These are phyloP conservation scores for Nephotettix cincticeps DNA, from an alignment of 1,140 invertebrate species.

Conservation along the genomic window DNA sequence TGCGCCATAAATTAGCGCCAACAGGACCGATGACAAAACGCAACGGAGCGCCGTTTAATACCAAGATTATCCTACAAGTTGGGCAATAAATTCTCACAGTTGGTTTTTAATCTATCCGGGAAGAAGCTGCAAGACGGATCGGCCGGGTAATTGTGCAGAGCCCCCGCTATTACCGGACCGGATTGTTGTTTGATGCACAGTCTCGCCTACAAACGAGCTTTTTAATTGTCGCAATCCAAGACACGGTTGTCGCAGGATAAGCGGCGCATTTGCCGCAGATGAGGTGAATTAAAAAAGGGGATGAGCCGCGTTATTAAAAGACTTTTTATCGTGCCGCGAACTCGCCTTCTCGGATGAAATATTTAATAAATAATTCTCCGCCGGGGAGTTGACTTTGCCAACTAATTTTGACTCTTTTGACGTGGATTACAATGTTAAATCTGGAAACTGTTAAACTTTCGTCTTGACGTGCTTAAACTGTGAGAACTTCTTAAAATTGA, in stretches of 20 bases:
- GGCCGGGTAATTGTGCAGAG: neutral
- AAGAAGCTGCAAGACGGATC: neutral
- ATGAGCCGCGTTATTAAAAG: neutral
- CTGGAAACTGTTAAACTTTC: neutral
- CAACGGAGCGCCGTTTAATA: neutral
- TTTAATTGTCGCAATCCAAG: conserved; percentile 2
- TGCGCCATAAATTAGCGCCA: neutral
- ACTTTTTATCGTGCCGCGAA: conserved; percentile 5
- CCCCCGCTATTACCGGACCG: neutral
- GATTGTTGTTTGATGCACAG: conserved; percentile 3
- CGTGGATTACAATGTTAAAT: conserved; percentile 6
- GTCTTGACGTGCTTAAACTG: neutral
- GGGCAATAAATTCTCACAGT: conserved; percentile 2
- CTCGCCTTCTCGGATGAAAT: neutral
- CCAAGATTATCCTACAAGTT: conserved; percentile 1
- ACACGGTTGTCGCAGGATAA: neutral
- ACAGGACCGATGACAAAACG: conserved; percentile 11
- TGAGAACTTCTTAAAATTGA: neutral
- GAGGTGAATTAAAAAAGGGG: conserved; percentile 9
- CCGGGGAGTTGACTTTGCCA: neutral
- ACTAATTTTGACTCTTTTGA: conserved; percentile 7
- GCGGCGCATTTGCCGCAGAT: neutral
- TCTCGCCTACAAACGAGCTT: neutral
- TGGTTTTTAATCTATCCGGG: neutral
- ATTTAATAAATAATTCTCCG: conserved; percentile 10